Evolutionary conservation across 2,797 vertebrate genomes (phyloP).

Genomic region (Paratrypauchen microcephalus): DNA sequence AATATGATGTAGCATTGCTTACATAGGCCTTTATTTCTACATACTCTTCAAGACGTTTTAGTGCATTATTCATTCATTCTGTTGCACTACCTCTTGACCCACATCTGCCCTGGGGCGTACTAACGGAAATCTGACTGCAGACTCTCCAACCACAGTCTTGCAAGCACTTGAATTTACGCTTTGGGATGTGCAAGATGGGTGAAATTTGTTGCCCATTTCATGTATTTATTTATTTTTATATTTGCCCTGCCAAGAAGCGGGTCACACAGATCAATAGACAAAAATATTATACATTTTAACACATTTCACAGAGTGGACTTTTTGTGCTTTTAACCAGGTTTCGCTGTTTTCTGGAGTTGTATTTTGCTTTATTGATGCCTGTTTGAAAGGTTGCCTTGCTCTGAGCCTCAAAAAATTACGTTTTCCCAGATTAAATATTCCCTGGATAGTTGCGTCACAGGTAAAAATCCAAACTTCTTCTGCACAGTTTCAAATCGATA

Average conservation of each 20-base stretch:
- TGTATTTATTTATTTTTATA: neutral
- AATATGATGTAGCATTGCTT: neutral
- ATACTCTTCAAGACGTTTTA: neutral
- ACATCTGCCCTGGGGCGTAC: neutral
- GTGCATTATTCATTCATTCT: neutral
- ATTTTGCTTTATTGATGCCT: too few relatives aligned
- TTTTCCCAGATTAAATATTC: too few relatives aligned
- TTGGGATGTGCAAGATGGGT: neutral
- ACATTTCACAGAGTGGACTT: too few relatives aligned
- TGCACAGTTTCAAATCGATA: too few relatives aligned
- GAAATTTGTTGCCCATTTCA: neutral
- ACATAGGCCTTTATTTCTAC: neutral
- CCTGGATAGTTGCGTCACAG: too few relatives aligned
- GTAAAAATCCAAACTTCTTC: too few relatives aligned
- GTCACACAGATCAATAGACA: neutral
- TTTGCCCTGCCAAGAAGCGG: neutral
- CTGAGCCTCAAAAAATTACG: too few relatives aligned
- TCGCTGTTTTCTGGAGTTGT: too few relatives aligned
- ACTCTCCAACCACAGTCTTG: too few relatives aligned
- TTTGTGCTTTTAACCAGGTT: too few relatives aligned
- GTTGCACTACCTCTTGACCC: neutral
- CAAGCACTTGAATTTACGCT: neutral
- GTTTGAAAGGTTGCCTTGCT: too few relatives aligned
- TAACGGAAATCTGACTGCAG: neutral
- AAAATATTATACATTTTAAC: neutral